These are phyloP conservation scores for Muscina levida DNA, from an alignment of 2,888 invertebrate species.

Conservation along the genomic window DNA sequence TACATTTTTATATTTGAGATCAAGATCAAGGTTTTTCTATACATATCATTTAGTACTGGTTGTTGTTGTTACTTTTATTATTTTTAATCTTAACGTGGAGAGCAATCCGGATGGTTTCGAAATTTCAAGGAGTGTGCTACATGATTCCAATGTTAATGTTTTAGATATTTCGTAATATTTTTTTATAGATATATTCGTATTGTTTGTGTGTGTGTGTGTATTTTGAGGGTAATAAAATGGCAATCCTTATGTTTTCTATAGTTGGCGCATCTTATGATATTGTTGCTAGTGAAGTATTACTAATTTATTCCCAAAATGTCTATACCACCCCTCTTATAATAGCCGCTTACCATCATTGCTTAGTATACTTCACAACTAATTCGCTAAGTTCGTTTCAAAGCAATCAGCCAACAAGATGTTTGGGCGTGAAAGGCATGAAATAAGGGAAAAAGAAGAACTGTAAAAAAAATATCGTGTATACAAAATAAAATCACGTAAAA, in stretches of 20 bases:
- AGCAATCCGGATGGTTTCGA: too few relatives aligned
- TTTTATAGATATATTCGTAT: too few relatives aligned
- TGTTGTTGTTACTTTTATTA: conserved; percentile 9
- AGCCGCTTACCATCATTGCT: neutral
- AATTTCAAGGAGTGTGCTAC: too few relatives aligned
- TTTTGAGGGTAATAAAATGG: too few relatives aligned
- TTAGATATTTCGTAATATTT: too few relatives aligned
- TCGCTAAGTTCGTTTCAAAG: neutral
- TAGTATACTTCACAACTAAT: neutral
- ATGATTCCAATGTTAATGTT: too few relatives aligned
- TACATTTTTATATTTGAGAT: conserved; percentile 70
- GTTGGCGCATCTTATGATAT: too few relatives aligned
- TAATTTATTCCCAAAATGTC: too few relatives aligned
- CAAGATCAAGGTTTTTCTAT: conserved; percentile 77
- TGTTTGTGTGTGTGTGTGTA: too few relatives aligned
- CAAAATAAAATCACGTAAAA: conserved; percentile 59
- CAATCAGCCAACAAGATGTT: conserved; percentile 1
- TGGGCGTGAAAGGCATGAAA: conserved; percentile 44
- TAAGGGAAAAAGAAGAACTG: conserved; percentile 15
- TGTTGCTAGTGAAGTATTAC: too few relatives aligned
- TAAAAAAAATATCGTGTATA: conserved; percentile 10
- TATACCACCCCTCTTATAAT: neutral
- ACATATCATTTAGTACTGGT: neutral
- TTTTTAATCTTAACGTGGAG: conserved; percentile 9
- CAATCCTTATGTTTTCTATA: too few relatives aligned